phyloP scores from a whole-genome alignment of 1,140 invertebrate genomes.

The Lordiphosa mommai region DNA sequence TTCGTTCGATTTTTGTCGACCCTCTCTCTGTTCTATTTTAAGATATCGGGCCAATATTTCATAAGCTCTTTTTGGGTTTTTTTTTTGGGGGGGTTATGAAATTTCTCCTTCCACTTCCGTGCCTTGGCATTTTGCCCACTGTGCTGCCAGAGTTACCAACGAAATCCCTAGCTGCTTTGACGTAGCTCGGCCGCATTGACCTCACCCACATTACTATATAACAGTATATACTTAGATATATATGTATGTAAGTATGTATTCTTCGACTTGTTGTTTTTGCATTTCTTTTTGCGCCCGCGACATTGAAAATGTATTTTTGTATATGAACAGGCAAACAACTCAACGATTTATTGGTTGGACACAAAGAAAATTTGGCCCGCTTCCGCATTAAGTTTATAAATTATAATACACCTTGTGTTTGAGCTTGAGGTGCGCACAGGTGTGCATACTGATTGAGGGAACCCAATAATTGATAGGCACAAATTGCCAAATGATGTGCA shows the following conservation, averaged over 20 bases:
- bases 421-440: constrained; percentile 19
- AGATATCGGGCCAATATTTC: constrained; percentile 3
- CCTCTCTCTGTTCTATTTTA: neutral
- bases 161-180: constrained; percentile 20
- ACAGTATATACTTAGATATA: constrained; percentile 6
- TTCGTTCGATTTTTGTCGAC: neutral
- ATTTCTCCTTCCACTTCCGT: constrained; percentile 42
- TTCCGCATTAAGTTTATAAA: constrained; percentile 41
- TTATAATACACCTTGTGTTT: neutral
- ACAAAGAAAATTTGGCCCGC: constrained; percentile 19
- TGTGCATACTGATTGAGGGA: constrained; percentile 6
- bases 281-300: constrained; percentile 24
- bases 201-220: constrained; percentile 61
- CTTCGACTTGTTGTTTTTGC: constrained; percentile 19
- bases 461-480: no score
- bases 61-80: constrained; percentile 13
- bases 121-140: constrained; percentile 68
- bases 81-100: constrained; percentile 9
- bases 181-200: constrained; percentile 47
- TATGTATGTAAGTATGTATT: constrained; percentile 9
- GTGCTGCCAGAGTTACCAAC: constrained; percentile 60
- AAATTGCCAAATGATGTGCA: no score
- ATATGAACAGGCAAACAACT: constrained; percentile 9
- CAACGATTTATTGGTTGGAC: constrained; percentile 33
- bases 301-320: constrained; percentile 57